phyloP scores from a whole-genome alignment of 2,113 vertebrate species.

The Natator depressus region DNA sequence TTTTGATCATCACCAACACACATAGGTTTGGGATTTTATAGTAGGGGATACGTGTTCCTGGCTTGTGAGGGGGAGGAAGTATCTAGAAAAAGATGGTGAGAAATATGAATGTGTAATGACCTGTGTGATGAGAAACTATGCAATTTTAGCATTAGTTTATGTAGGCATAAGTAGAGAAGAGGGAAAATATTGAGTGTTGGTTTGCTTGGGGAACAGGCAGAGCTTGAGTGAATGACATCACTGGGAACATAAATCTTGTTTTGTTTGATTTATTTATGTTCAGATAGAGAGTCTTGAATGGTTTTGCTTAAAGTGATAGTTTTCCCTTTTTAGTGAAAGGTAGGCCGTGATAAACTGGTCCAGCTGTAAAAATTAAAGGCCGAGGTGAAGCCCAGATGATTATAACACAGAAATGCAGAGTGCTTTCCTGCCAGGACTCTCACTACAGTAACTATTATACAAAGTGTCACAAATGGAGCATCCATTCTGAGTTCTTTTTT shows the following conservation, averaged over 20 bases:
- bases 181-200: fast-evolving
- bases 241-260: background rate
- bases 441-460: background rate
- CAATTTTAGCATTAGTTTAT: fast-evolving
- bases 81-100: background rate
- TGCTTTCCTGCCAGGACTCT: background rate
- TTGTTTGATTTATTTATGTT: slow-evolving; percentile 10
- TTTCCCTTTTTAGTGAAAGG: slow-evolving; percentile 25
- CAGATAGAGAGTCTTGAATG: slow-evolving; percentile 15
- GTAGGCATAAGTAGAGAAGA: background rate
- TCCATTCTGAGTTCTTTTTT: background rate
- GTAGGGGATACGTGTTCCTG: too few species aligned
- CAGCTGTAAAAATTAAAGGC: slow-evolving; percentile 52
- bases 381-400: slow-evolving; percentile 52
- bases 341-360: slow-evolving; percentile 45
- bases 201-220: background rate
- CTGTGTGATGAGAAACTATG: background rate
- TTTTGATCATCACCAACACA: background rate
- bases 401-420: slow-evolving; percentile 3
- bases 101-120: fast-evolving
- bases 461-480: background rate
- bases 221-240: background rate
- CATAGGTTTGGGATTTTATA: background rate
- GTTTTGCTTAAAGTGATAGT: slow-evolving; percentile 40
- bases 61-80: background rate